Evolutionary conservation across 2,888 invertebrate species (phyloP).

Genomic region (Eupeodes latifasciatus): DNA sequence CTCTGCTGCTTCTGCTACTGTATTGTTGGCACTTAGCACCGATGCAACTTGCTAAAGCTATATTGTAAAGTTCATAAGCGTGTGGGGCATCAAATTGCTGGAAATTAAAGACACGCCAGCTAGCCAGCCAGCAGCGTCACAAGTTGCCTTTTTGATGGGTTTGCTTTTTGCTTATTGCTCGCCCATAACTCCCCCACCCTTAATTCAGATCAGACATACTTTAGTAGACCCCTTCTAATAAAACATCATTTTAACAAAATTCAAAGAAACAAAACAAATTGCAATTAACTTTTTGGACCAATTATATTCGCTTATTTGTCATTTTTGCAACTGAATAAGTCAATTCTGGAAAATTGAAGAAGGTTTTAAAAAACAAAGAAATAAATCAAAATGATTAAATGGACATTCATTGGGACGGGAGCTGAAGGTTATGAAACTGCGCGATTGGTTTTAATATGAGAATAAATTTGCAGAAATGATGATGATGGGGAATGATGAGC

Average conservation of each 20-base stretch:
- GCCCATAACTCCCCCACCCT: background rate
- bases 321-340: conserved; percentile 2
- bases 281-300: conserved; percentile 50
- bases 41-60: background rate
- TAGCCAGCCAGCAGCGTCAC: conserved; percentile 13
- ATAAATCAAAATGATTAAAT: conserved; percentile 59
- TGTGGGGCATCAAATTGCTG: conserved; percentile 51
- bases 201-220: conserved; percentile 32
- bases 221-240: conserved; percentile 16
- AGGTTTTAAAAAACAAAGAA: conserved; percentile 21
- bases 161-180: conserved; percentile 5
- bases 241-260: conserved; percentile 33
- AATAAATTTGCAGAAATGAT: background rate
- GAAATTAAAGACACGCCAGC: conserved; percentile 34
- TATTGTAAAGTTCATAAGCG: conserved; percentile 36
- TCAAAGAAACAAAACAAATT: conserved; percentile 2
- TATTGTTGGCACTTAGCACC: background rate
- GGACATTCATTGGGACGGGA: background rate
- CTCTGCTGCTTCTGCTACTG: background rate
- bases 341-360: background rate
- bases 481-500: too few species aligned
- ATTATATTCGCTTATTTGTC: conserved; percentile 53
- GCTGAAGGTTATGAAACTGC: conserved; percentile 8
- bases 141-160: conserved; percentile 8
- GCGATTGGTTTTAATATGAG: conserved; percentile 21